Percentiles rank a stretch among this genome's conserved stretches.
phyloP scores from a whole-genome alignment of 2,797 vertebrate species.

The Botia kubotai region DNA sequence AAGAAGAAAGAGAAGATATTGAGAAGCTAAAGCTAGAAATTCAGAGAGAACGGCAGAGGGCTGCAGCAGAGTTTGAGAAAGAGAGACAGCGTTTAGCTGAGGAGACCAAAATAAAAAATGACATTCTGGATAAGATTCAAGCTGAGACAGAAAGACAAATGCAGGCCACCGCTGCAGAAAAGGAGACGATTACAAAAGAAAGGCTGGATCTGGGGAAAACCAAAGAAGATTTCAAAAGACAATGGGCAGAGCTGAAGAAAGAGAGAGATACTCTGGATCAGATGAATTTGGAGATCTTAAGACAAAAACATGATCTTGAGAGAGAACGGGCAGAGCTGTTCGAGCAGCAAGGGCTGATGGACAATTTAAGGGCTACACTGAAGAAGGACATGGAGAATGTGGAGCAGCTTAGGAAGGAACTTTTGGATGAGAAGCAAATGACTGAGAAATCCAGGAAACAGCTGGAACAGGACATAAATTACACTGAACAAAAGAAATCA shows the following conservation, averaged over 20 bases:
- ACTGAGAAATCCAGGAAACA: slow-evolving; percentile 1
- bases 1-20: slow-evolving; percentile 4
- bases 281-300: slow-evolving; percentile 9
- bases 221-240: slow-evolving; percentile 30
- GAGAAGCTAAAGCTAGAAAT: background rate
- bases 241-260: slow-evolving; percentile 2
- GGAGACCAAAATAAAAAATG: slow-evolving; percentile 22
- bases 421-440: slow-evolving; percentile 16
- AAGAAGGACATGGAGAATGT: slow-evolving; percentile 4
- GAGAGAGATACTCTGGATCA: slow-evolving; percentile 3
- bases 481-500: slow-evolving; percentile 23
- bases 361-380: slow-evolving; percentile 1
- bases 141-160: slow-evolving; percentile 23
- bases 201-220: slow-evolving; percentile 24
- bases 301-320: slow-evolving; percentile 27
- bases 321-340: slow-evolving; percentile 16
- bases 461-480: slow-evolving; percentile 19
- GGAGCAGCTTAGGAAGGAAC: slow-evolving; percentile 22
- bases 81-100: slow-evolving; percentile 17
- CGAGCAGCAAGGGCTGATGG: background rate
- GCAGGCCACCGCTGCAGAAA: background rate
- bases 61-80: slow-evolving; percentile 10
- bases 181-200: slow-evolving; percentile 14
- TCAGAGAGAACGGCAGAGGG: background rate
- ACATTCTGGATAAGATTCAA: slow-evolving; percentile 24